Evolutionary conservation across 2,113 vertebrate species (phyloP), one percentile per base, ranked within the genome.

Genomic region (Micromys minutus): DNA sequence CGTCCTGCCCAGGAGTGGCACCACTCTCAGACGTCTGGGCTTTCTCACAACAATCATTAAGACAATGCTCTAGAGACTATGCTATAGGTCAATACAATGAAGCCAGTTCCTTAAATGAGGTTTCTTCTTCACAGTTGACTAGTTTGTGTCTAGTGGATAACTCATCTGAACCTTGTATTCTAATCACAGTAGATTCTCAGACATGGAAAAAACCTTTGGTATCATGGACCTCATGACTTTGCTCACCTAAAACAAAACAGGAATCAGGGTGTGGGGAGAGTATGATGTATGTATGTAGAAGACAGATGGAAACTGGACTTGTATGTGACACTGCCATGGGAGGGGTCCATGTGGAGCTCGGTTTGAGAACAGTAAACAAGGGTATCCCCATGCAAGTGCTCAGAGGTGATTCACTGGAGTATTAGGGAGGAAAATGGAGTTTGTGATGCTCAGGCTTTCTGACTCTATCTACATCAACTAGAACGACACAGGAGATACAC

Each of bases 181-280:
- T 91, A 86, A 96, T 94, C 94, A 91, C 29, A 89, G 83, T 42
- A 91, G 71, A 77, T 87, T 59, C 4, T 95, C 45, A 92, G 36
- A 85, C 34, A 13, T 81, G n/a, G 16, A 52, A 91, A 74, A 3
- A 39, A 61, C 59, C 45, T 77, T 61, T 42, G 81, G 69, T 87
- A 94, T 88, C 87, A 85, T 15, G 5, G 1, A 55, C 15, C 17
- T 19, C 17, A 55, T 94, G 36, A 15, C 47, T 69, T 31, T 79
- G 42, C 67, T 91, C 39, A n/a, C 4, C 63, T 10, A 55, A 57
- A 47, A 88, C 21, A 74, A 94, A 52, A 52, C 24, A 42, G 36
- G 31, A 72, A 4, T n/a, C 39, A 90, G 6, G 19, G 16, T 77
- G 15, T 85, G 19, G 55, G 3, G 29, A 57, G n/a, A 88, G 17